phyloP scores from a whole-genome alignment of 2,113 vertebrate genomes.

The Megaptera novaeangliae region DNA sequence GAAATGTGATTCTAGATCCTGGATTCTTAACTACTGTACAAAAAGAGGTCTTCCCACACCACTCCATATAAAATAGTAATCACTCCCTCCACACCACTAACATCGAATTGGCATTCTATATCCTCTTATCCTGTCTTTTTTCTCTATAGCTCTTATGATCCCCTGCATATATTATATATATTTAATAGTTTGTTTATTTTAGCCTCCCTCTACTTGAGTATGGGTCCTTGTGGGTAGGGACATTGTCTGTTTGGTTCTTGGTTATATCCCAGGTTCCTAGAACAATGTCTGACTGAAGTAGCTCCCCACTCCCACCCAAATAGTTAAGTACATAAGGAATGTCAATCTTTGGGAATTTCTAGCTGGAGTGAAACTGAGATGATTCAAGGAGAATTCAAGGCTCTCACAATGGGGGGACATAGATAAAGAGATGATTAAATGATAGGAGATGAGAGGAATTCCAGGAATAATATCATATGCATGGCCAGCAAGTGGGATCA shows the following conservation, averaged over 20 bases:
- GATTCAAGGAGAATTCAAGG: not conserved
- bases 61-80: not conserved
- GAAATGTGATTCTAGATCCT: not conserved
- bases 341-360: not conserved
- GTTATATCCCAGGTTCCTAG: not conserved
- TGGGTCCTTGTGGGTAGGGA: not conserved
- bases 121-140: not conserved
- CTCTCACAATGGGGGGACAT: not conserved
- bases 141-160: not conserved
- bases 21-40: not conserved
- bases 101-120: not conserved
- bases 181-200: not conserved
- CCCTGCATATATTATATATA: not conserved
- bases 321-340: not conserved
- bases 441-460: not conserved
- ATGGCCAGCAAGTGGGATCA: not conserved
- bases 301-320: fast-evolving
- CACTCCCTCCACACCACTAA: not conserved
- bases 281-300: not conserved
- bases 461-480: not conserved
- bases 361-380: not conserved
- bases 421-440: not conserved
- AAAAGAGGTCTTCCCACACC: not conserved
- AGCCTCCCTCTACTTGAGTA: not conserved
- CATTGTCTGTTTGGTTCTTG: not conserved